These are phyloP conservation scores for Probosciger aterrimus DNA, from an alignment of 2,113 vertebrate genomes.

Conservation along the genomic window DNA sequence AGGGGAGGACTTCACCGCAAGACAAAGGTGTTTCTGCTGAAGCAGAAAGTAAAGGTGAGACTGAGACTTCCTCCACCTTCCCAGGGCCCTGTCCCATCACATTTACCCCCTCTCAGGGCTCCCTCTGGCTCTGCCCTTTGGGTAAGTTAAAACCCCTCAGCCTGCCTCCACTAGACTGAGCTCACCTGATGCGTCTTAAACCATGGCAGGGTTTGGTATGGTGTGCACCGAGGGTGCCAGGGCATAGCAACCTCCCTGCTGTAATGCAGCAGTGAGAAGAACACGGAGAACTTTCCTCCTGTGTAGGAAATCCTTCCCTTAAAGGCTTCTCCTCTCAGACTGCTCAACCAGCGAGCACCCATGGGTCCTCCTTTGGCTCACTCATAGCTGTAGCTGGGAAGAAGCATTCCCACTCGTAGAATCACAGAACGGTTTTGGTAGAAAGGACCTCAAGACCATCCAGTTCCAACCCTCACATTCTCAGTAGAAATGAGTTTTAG, in stretches of 20 bases:
- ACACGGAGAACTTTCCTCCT: neutral
- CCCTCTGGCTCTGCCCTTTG: neutral
- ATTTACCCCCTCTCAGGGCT: neutral
- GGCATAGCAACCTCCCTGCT: neutral
- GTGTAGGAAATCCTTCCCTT: neutral
- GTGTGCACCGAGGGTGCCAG: fast-evolving
- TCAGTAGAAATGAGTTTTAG: neutral
- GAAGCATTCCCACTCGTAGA: neutral
- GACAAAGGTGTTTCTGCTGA: neutral
- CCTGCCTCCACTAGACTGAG: neutral
- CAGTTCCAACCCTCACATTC: neutral
- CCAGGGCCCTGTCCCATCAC: neutral
- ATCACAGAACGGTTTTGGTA: neutral
- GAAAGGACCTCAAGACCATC: neutral
- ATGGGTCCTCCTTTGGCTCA: neutral
- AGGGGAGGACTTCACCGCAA: neutral
- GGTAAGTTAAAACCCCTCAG: neutral
- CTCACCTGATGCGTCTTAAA: neutral
- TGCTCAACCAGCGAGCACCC: neutral
- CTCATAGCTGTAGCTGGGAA: neutral
- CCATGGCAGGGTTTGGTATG: neutral
- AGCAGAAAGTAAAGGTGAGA: neutral
- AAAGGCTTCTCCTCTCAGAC: neutral
- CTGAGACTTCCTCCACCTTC: neutral
- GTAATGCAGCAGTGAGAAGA: neutral